Conservation (phyloP, 2,888 invertebrate species). For the Rhamphomyia laevipes region DNA sequence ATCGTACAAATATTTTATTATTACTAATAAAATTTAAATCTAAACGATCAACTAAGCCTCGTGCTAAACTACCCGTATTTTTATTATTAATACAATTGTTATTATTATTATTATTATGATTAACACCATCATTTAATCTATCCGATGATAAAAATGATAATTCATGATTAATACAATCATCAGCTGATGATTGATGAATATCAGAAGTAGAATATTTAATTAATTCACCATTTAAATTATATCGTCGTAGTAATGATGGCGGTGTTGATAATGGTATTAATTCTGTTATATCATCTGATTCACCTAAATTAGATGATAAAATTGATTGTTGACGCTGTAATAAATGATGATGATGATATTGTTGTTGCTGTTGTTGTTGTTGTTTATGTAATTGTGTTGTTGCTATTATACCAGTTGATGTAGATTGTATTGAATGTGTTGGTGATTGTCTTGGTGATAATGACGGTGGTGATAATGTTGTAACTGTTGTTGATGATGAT, state of each 20-base stretch:
- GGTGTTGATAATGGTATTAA: slow-evolving; percentile 7
- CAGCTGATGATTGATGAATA: no score
- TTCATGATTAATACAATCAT: no score
- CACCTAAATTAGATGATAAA: not conserved
- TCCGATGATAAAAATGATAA: no score
- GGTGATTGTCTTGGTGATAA: not conserved
- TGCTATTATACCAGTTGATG: slow-evolving; percentile 3
- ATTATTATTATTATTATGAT: no score
- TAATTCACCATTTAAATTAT: no score
- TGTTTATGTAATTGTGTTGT: slow-evolving; percentile 3
- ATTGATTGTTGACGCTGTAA: slow-evolving; percentile 1
- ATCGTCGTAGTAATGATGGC: not conserved
- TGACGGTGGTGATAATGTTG: not conserved
- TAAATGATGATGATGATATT: slow-evolving; percentile 9
- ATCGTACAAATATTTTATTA: not conserved
- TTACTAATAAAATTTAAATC: slow-evolving; percentile 4
- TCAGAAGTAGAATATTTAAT: no score
- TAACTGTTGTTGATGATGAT: slow-evolving; percentile 8
- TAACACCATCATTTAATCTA: no score
- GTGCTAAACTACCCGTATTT: not conserved
- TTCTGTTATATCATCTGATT: not conserved
- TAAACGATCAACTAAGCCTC: slow-evolving; percentile 21
- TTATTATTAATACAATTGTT: no score
- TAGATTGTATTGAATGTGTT: slow-evolving; percentile 6
- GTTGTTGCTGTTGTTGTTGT: slow-evolving; percentile 1